Evolutionary conservation across 2,888 invertebrate genomes (phyloP).

Genomic region (Pocota personata): DNA sequence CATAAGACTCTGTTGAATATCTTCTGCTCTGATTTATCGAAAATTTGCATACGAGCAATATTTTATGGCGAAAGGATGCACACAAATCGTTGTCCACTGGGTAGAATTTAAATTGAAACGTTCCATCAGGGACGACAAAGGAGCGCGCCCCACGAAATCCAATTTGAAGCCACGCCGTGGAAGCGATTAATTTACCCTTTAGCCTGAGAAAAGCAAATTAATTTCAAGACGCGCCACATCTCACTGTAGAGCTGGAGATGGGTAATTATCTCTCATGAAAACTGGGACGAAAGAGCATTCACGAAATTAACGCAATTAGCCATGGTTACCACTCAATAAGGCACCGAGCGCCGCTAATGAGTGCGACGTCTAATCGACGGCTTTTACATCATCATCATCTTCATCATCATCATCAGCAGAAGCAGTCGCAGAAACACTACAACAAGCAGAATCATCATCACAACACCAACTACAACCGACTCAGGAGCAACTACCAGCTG

Average conservation of each 20-base stretch:
- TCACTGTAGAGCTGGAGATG: conserved; percentile 6
- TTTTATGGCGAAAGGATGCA: conserved; percentile 69
- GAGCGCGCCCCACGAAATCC: conserved; percentile 54
- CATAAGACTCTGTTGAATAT: not conserved
- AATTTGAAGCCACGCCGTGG: conserved; percentile 55
- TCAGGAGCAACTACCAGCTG: not conserved
- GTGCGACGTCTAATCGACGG: conserved; percentile 73
- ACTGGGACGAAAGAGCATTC: conserved; percentile 41
- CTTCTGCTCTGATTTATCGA: conserved; percentile 68
- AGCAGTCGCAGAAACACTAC: not conserved
- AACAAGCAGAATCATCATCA: not conserved
- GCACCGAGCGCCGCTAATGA: conserved; percentile 74
- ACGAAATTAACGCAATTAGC: conserved; percentile 74
- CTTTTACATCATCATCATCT: conserved; percentile 66
- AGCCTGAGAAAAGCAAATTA: conserved; percentile 65
- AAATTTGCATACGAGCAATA: conserved; percentile 73
- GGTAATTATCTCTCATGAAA: conserved; percentile 67
- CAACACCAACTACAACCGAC: not conserved
- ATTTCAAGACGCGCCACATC: conserved; percentile 39
- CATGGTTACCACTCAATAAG: conserved; percentile 75
- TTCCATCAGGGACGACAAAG: conserved; percentile 53
- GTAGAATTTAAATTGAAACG: conserved; percentile 72
- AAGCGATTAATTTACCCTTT: conserved; percentile 41
- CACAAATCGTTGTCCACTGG: conserved; percentile 56
- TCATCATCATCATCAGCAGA: conserved; percentile 22